Base-by-base conservation (phyloP, 2,113 vertebrate species). In the Cyanistes caeruleus region DNA sequence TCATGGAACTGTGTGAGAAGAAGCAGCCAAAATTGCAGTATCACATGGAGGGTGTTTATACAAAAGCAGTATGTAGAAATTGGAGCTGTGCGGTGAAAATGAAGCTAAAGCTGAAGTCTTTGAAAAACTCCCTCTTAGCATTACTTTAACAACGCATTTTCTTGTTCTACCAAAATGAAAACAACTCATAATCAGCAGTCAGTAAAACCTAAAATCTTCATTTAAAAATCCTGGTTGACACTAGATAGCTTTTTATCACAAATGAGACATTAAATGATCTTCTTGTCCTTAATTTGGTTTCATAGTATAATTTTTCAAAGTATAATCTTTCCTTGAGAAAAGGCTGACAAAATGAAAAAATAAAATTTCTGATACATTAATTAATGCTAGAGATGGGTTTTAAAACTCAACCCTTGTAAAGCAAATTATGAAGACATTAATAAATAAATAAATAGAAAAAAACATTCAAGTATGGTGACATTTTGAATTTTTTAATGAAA, bases 241-340 rank as follows among this genome's bases (percentile, higher is more conserved):
- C 10, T n/a, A 94, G 67, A 49, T 30, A 12, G 0, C 3, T 39
- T 91, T 76, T 80, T 59, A 70, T 51, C 20, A 67, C 7, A 44
- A 63, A 77, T 12, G 7, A 49, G 3, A 43, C 8, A 5, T 24
- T 56, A 30, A 0, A 15, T 48, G 48, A 12, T 22, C 24, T 6
- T 11, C 15, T 33, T 43, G 16, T 28, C 9, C 13, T 39, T 11
- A 37, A 9, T 5, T 0, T 1, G 2, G 1, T 1, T 33, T 73
- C 55, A 49, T 41, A 39, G 37, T 39, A 39, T 39, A 39, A 39
- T 39, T 39, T 39, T 39, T 39, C 37, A 39, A 10, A 39, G 37
- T 39, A 39, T 48, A 43, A 67, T 28, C 5, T 52, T 79, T 69
- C 12, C 46, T 83, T 31, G 7, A 79, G 10, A 65, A 86, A 87